A percentile compares a stretch with the other conserved stretches of the same genome.
Conservation (phyloP, 2,113 vertebrate species). For the Polypterus senegalus region DNA sequence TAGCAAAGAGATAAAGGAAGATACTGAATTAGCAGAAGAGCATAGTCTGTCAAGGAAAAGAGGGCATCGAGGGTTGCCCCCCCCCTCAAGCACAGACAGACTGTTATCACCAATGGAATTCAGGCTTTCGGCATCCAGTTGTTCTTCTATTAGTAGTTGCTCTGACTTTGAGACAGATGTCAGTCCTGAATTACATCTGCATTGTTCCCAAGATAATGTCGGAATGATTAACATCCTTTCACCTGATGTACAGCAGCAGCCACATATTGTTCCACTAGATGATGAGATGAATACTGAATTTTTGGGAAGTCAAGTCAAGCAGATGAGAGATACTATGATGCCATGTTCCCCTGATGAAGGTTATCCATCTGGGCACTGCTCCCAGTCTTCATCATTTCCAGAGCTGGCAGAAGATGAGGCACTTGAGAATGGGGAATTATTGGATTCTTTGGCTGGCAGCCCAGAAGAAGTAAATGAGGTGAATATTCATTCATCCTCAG, state of each 20-base stretch:
- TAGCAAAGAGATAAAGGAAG: slow-evolving; percentile 42
- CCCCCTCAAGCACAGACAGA: slow-evolving; percentile 61
- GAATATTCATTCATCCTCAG: neutral
- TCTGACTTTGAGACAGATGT: slow-evolving; percentile 81
- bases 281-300: slow-evolving; percentile 12
- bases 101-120: slow-evolving; percentile 53
- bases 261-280: slow-evolving; percentile 16
- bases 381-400: slow-evolving; percentile 45
- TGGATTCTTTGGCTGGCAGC: slow-evolving; percentile 48
- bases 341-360: slow-evolving; percentile 55
- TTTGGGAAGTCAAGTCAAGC: slow-evolving; percentile 9
- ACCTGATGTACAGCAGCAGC: slow-evolving; percentile 27
- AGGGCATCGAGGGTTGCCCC: slow-evolving; percentile 40
- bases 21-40: slow-evolving; percentile 21
- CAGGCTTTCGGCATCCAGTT: slow-evolving; percentile 51
- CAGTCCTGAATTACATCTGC: slow-evolving; percentile 57
- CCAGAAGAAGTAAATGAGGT: slow-evolving; percentile 33
- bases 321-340: neutral
- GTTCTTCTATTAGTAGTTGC: slow-evolving; percentile 87
- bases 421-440: slow-evolving; percentile 33
- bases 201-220: slow-evolving; percentile 28
- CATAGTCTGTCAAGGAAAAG: slow-evolving; percentile 25
- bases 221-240: slow-evolving; percentile 26
- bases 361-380: slow-evolving; percentile 49
- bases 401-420: slow-evolving; percentile 25